Conservation (phyloP, 2,113 vertebrate species). For the Proteles cristata region DNA sequence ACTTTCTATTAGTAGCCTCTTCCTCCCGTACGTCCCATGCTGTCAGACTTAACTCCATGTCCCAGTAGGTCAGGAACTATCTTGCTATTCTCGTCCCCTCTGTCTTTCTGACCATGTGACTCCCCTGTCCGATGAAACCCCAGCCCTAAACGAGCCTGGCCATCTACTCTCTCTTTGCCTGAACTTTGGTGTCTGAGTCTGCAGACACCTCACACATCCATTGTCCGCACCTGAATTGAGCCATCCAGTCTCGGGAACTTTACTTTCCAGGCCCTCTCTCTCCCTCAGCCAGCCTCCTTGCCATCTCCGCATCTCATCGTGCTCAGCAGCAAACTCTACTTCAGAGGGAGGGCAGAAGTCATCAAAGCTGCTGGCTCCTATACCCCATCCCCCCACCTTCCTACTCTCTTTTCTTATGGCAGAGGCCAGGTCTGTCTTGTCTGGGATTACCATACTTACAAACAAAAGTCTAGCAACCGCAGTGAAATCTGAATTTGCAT, state of each 20-base stretch:
- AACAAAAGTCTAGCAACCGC: not conserved
- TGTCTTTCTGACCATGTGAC: slow-evolving; percentile 1
- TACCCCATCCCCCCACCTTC: not conserved
- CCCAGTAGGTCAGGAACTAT: not conserved
- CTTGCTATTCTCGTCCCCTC: not conserved
- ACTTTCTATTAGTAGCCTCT: not conserved
- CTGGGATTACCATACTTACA: not conserved
- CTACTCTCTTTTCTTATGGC: not conserved
- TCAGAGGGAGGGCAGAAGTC: not conserved
- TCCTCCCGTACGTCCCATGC: not conserved
- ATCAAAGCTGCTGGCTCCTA: not conserved
- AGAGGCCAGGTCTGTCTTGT: not conserved
- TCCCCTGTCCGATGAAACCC: not conserved
- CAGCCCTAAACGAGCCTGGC: not conserved
- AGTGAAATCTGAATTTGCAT: not conserved
- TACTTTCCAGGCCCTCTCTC: not conserved
- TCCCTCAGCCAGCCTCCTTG: not conserved
- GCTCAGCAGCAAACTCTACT: not conserved
- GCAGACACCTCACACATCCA: not conserved
- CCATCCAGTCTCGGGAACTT: not conserved
- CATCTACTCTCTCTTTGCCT: not conserved
- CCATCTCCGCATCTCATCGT: not conserved
- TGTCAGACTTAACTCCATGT: not conserved
- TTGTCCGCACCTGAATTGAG: not conserved
- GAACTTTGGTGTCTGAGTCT: not conserved